phyloP scores from a whole-genome alignment of 2,888 invertebrate genomes.

The Hoplodrina blanda region DNA sequence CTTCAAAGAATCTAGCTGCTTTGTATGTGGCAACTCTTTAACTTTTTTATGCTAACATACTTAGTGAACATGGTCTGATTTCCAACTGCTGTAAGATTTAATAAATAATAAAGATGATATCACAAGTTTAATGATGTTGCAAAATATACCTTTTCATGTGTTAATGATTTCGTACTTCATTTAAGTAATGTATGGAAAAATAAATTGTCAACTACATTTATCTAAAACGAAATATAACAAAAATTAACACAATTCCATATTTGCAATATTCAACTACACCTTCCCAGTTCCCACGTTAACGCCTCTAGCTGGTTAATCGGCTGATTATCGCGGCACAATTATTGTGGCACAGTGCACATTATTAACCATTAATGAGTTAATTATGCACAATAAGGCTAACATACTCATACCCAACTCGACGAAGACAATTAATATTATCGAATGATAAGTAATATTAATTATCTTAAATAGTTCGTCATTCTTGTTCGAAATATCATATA shows the following conservation, averaged over 20 bases:
- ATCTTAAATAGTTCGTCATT: not conserved
- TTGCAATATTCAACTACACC: not conserved
- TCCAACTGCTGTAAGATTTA: not conserved
- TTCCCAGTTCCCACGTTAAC: slow-evolving; percentile 33
- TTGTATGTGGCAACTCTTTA: slow-evolving; percentile 7
- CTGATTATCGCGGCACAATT: slow-evolving; percentile 12
- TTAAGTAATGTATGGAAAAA: not conserved
- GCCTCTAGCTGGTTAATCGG: slow-evolving; percentile 15
- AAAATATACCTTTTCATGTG: too few relatives aligned
- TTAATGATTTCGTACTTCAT: not conserved
- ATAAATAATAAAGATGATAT: too few relatives aligned
- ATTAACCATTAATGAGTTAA: slow-evolving; percentile 23
- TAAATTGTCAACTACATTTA: not conserved
- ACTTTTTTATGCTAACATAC: not conserved
- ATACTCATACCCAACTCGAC: slow-evolving; percentile 1
- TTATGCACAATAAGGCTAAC: slow-evolving; percentile 20
- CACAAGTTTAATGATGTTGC: too few relatives aligned
- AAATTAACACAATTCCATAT: slow-evolving; percentile 1
- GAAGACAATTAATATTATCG: slow-evolving; percentile 15
- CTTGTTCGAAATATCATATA: slow-evolving; percentile 1
- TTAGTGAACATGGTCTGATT: not conserved
- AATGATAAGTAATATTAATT: slow-evolving; percentile 3
- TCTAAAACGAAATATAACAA: slow-evolving; percentile 5
- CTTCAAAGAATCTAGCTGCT: slow-evolving; percentile 23
- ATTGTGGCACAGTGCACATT: slow-evolving; percentile 14